Evolutionary conservation across 2,888 invertebrate genomes (phyloP).

Genomic region (Cataglyphis cursor): DNA sequence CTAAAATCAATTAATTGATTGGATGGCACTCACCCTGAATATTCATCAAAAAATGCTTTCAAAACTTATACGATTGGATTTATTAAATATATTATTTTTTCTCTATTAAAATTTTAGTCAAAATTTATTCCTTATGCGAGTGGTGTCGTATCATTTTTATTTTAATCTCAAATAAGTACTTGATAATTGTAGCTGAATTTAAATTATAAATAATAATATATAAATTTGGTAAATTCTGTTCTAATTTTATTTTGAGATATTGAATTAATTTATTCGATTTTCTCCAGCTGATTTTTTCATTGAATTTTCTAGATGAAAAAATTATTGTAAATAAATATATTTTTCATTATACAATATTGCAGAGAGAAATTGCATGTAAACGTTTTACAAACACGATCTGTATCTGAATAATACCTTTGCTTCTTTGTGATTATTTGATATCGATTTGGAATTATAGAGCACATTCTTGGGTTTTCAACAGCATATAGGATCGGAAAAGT

Average conservation of each 20-base stretch:
- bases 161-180: neutral
- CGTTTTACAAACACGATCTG: constrained; percentile 18
- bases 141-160: neutral
- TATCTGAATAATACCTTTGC: constrained; percentile 14
- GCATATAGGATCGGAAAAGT: constrained; percentile 48
- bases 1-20: constrained; percentile 58
- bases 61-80: neutral
- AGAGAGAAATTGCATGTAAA: constrained; percentile 1
- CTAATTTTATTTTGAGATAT: neutral
- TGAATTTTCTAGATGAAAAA: neutral
- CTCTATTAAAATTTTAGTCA: neutral
- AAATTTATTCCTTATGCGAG: neutral
- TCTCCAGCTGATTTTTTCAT: neutral
- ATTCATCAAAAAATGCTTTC: constrained; percentile 3
- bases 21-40: constrained; percentile 7
- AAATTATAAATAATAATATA: constrained; percentile 1
- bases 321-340: neutral
- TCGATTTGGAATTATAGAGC: constrained; percentile 36
- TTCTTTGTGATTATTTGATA: constrained; percentile 13
- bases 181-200: neutral
- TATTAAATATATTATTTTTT: neutral
- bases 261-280: neutral
- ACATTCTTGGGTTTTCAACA: constrained; percentile 26
- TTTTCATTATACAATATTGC: constrained; percentile 7
- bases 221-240: neutral